Percentiles rank a stretch among this genome's conserved stretches.
Evolutionary conservation across 2,888 invertebrate species (phyloP).

Genomic region (Pachliopta kotzebuea): DNA sequence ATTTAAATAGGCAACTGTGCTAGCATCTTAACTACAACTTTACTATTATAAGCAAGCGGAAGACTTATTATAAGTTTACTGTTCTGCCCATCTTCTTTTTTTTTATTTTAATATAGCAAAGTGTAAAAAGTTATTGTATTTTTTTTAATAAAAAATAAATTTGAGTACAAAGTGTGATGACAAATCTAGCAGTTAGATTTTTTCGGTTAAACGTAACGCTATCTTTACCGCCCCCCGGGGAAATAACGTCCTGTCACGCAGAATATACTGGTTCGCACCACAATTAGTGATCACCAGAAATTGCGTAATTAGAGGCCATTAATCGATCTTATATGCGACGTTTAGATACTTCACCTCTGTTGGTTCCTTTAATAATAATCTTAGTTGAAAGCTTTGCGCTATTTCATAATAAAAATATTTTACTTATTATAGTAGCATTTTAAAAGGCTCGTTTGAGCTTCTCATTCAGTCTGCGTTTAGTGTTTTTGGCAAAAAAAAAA

Average conservation of each 20-base stretch:
- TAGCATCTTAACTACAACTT: too few relatives aligned
- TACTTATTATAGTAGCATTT: too few relatives aligned
- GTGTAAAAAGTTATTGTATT: too few relatives aligned
- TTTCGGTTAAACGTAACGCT: slow-evolving; percentile 54
- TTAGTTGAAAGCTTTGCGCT: slow-evolving; percentile 1
- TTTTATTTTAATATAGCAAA: too few relatives aligned
- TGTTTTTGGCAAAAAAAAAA: too few relatives aligned
- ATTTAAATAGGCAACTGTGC: too few relatives aligned
- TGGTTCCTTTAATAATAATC: slow-evolving; percentile 35
- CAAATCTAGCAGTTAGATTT: slow-evolving; percentile 47
- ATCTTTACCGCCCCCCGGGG: slow-evolving; percentile 77
- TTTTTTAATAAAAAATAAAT: too few relatives aligned
- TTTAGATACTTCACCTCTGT: slow-evolving; percentile 52
- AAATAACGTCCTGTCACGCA: slow-evolving; percentile 78
- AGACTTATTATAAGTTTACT: too few relatives aligned
- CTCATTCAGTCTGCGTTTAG: too few relatives aligned
- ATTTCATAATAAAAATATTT: neutral
- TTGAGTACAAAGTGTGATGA: neutral
- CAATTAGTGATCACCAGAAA: slow-evolving; percentile 79
- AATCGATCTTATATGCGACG: slow-evolving; percentile 71
- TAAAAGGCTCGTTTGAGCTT: too few relatives aligned
- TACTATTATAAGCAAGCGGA: too few relatives aligned
- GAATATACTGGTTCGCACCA: slow-evolving; percentile 73
- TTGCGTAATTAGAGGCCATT: slow-evolving; percentile 77
- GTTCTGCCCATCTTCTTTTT: too few relatives aligned